Conservation (phyloP, 2,113 vertebrate genomes). For the Coptodon rendalli region DNA sequence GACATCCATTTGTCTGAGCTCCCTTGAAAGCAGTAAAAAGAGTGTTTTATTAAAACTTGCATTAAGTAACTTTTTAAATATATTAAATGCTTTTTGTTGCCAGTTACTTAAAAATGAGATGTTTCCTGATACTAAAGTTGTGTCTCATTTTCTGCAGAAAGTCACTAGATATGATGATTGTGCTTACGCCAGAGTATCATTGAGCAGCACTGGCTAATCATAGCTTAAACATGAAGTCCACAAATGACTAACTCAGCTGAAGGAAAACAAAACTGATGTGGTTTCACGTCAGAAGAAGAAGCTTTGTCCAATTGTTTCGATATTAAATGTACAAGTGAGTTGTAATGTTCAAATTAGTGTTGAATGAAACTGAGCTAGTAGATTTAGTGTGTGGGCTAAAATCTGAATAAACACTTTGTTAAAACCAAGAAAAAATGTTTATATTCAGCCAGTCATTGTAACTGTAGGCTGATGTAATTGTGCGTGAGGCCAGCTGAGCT, state of each 20-base stretch:
- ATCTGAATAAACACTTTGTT: neutral
- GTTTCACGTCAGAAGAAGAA: neutral
- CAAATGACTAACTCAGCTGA: neutral
- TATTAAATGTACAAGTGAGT: neutral
- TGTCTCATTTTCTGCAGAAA: neutral
- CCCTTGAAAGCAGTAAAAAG: neutral
- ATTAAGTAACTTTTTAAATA: neutral
- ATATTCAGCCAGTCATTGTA: neutral
- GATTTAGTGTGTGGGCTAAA: neutral
- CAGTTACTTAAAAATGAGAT: neutral
- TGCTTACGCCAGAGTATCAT: neutral
- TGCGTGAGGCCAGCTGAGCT: neutral
- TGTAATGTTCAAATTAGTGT: neutral
- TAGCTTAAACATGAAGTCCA: neutral
- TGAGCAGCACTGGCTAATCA: neutral
- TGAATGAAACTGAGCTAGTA: neutral
- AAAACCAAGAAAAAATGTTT: neutral
- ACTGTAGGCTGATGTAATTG: neutral
- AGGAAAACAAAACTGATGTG: neutral
- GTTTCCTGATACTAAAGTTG: neutral
- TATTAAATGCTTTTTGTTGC: neutral
- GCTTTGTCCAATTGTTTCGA: neutral
- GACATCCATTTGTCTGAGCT: neutral
- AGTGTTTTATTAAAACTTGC: neutral
- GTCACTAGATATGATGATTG: neutral